phyloP scores from a whole-genome alignment of 2,797 vertebrate species.

The Nothura maculosa region DNA sequence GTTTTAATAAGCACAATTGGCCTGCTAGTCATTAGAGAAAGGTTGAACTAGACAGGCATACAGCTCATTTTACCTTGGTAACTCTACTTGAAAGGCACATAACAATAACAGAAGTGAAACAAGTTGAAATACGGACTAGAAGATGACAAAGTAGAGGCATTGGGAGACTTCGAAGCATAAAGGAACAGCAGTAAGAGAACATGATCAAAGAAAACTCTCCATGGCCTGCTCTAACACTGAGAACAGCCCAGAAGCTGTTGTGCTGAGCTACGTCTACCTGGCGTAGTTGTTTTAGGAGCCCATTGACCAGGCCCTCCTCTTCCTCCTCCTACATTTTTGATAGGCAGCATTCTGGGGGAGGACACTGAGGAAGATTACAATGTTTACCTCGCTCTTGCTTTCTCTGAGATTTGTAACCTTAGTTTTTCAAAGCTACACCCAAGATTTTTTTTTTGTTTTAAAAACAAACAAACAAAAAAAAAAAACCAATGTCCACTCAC shows the following conservation, averaged over 20 bases:
- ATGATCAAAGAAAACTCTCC: too few relatives aligned
- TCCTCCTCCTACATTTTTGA: background rate
- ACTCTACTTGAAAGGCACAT: background rate
- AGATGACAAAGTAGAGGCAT: background rate
- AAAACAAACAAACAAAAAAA: too few relatives aligned
- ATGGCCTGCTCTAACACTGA: accelerated
- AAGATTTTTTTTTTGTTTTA: too few relatives aligned
- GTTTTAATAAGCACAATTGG: background rate
- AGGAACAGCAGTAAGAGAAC: too few relatives aligned
- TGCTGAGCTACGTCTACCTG: background rate
- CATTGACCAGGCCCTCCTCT: background rate
- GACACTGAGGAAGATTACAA: accelerated
- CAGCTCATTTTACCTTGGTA: background rate
- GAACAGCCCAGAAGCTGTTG: background rate
- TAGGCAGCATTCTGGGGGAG: accelerated
- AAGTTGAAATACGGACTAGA: background rate
- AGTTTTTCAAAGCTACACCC: background rate
- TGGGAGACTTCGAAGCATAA: background rate
- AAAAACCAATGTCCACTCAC: background rate
- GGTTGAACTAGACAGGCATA: background rate
- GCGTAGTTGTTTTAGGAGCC: accelerated
- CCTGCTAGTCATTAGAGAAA: background rate
- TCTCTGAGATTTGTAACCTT: background rate
- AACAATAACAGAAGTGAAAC: background rate
- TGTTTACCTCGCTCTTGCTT: background rate